Conservation (phyloP, 2,888 invertebrate species). For the Heliconius cydno region DNA sequence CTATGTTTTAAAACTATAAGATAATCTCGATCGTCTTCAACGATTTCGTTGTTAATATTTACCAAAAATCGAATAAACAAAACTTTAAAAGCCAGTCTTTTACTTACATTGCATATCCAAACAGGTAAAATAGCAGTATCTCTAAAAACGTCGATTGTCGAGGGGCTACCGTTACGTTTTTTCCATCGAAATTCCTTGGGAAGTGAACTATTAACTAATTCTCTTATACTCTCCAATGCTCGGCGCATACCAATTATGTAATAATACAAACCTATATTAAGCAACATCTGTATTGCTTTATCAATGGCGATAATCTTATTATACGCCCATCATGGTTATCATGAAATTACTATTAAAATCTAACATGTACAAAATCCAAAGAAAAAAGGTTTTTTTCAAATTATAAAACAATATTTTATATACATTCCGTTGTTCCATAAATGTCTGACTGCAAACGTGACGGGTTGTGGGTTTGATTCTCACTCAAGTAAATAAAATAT, state of each 20-base stretch:
- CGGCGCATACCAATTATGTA: constrained; percentile 28
- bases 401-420: neutral
- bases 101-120: constrained; percentile 6
- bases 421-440: no score
- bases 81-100: neutral
- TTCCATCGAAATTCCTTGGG: constrained; percentile 22
- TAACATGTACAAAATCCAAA: neutral
- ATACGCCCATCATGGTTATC: constrained; percentile 12
- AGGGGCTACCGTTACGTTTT: constrained; percentile 28
- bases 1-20: neutral
- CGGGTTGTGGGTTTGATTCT: no score
- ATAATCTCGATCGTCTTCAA: neutral
- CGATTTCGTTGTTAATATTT: neutral
- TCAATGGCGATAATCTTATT: constrained; percentile 25
- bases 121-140: constrained; percentile 18
- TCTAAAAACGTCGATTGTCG: constrained; percentile 7
- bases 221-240: constrained; percentile 21
- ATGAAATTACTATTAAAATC: constrained; percentile 3
- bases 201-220: constrained; percentile 30
- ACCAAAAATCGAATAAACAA: neutral
- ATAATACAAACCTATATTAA: constrained; percentile 23
- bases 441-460: no score
- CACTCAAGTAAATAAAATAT: no score
- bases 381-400: neutral
- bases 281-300: constrained; percentile 18